Conservation (phyloP, 53 echinoderm and acorn worm species). For the Luidia sarsii region DNA sequence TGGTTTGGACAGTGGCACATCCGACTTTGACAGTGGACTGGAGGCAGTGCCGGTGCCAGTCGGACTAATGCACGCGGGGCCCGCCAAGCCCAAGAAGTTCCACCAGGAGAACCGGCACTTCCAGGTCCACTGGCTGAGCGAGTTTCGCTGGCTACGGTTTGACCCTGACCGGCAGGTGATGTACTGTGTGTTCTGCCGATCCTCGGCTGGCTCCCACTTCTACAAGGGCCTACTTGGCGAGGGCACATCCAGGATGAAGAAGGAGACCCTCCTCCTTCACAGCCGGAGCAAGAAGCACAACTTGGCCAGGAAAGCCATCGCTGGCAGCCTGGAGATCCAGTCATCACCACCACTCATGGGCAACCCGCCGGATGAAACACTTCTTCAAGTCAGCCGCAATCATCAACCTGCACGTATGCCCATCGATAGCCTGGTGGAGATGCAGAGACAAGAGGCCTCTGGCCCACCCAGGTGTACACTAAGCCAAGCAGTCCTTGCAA, state of each 20-base stretch:
- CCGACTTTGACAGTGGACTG: too few relatives aligned
- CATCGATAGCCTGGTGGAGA: too few relatives aligned
- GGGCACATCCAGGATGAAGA: conserved; percentile 19
- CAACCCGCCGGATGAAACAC: too few relatives aligned
- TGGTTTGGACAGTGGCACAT: too few relatives aligned
- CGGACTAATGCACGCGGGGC: neutral
- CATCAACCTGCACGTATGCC: too few relatives aligned
- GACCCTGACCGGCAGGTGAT: conserved; percentile 1
- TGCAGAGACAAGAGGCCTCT: neutral
- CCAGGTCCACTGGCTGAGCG: conserved; percentile 10
- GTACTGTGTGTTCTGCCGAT: conserved; percentile 28
- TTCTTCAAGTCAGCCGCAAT: too few relatives aligned
- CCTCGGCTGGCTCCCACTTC: neutral
- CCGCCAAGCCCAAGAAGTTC: neutral
- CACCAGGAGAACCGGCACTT: neutral
- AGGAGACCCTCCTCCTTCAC: conserved; percentile 14
- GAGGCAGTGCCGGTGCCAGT: neutral
- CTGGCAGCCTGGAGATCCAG: neutral
- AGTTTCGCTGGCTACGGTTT: conserved; percentile 2
- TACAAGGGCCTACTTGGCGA: neutral
- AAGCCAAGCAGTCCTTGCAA: too few relatives aligned
- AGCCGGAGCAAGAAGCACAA: conserved; percentile 19
- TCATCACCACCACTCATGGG: too few relatives aligned
- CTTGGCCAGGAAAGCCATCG: conserved; percentile 1
- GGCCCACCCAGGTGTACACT: neutral